Base-by-base conservation (phyloP, 2,113 vertebrate genomes). In the Ancistrus triradiatus region DNA sequence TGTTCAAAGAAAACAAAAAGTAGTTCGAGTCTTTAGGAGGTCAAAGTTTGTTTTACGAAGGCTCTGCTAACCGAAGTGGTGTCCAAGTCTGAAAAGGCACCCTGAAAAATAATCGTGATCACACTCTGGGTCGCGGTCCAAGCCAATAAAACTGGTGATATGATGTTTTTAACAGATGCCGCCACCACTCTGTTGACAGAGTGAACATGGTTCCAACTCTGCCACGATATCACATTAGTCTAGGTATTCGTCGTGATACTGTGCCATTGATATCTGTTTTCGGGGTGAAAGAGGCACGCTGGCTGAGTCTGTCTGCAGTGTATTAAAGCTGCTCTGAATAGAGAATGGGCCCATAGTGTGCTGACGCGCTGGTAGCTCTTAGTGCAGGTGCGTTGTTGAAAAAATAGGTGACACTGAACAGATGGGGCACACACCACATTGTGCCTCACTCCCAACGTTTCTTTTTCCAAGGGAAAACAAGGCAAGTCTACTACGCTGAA, bases 171-270 rank as follows among this genome's bases (percentile, higher is more conserved):
- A n/a, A n/a, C n/a, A n/a, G n/a, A n/a, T n/a, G n/a, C n/a, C n/a
- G n/a, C n/a, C n/a, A n/a, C n/a, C n/a, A n/a, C 27, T 31, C 7
- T 31, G 3, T 31, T 31, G 7, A 31, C 27, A 31, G 3, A 31
- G 7, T 31, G 3, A 31, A 31, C 27, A 31, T 31, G 27, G 7
- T 31, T 37, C 35, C 51, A 57, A 43, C 19, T 49, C 43, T 42
- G 17, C n/a, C 49, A 6, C 56, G 10, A 33, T 22, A 59, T 70
- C 47, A 51, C 46, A 2, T 49, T 38, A 48, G 33, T 40, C 21
- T 22, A 6, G 15, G 8, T 72, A 5, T 72, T 62, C 55, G 10
- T 55, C 50, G 24, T 49, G 33, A 48, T 48, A 48, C n/a, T 11
- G 31, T 28, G 37, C 27, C 13, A 24, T 18, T 6, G 2, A 21